A percentile compares a stretch with the other conserved stretches of the same genome.
These are phyloP conservation scores for Aramus guarauna DNA, from an alignment of 2,113 vertebrate genomes.

Conservation along the genomic window DNA sequence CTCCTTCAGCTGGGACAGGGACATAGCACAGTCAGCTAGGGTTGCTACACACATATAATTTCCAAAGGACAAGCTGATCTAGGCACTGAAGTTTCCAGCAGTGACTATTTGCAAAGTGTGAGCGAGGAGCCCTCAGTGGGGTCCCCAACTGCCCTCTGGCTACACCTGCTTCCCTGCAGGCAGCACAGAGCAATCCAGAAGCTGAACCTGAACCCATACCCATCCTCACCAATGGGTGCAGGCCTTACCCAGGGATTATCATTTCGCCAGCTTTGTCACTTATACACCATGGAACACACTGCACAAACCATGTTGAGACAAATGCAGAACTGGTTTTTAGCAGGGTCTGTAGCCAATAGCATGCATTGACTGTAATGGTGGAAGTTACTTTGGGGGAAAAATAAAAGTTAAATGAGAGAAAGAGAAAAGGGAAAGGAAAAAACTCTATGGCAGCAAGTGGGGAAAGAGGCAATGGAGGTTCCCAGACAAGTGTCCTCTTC, in stretches of 20 bases:
- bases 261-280: background rate
- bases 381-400: background rate
- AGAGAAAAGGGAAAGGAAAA: background rate
- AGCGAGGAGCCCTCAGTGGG: background rate
- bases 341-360: background rate
- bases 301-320: background rate
- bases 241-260: background rate
- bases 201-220: background rate
- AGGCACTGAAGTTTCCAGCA: background rate
- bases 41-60: background rate
- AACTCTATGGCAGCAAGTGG: background rate
- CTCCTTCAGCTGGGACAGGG: background rate
- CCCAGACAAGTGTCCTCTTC: background rate
- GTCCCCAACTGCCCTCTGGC: rapidly evolving
- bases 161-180: background rate
- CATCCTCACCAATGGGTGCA: rapidly evolving
- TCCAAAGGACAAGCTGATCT: background rate
- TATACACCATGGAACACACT: background rate
- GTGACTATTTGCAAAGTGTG: background rate
- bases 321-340: background rate
- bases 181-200: background rate
- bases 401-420: background rate
- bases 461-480: background rate
- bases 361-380: background rate
- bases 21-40: background rate